Evolutionary conservation across 2,888 invertebrate species (phyloP).

Genomic region (Temnothorax unifasciatus): DNA sequence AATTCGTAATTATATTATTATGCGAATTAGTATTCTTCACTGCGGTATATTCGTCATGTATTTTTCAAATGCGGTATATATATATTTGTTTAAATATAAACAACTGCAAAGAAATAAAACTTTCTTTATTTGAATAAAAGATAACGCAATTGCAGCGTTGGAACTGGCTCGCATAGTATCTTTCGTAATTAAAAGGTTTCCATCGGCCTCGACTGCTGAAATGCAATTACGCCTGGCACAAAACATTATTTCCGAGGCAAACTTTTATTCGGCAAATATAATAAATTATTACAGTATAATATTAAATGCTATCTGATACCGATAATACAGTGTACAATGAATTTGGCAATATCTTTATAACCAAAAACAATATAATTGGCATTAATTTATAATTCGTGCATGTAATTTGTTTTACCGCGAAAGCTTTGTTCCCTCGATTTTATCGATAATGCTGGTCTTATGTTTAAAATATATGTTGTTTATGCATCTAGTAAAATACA

Average conservation of each 20-base stretch:
- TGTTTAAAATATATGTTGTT: too few species aligned
- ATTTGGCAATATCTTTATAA: neutral
- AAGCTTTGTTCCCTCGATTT: neutral
- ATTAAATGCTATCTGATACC: neutral
- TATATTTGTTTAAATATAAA: neutral
- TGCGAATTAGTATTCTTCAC: neutral
- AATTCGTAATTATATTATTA: neutral
- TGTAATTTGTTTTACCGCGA: neutral
- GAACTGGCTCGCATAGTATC: neutral
- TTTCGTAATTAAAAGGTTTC: constrained; percentile 45
- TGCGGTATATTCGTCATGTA: neutral
- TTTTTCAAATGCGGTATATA: neutral
- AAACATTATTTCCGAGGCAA: constrained; percentile 32
- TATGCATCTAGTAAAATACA: neutral
- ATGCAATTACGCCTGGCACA: constrained; percentile 22
- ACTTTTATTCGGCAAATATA: constrained; percentile 36
- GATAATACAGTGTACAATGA: neutral
- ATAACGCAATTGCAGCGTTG: constrained; percentile 17
- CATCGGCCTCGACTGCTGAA: constrained; percentile 14
- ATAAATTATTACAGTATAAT: constrained; percentile 19
- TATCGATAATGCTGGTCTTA: neutral
- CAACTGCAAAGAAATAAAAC: constrained; percentile 22
- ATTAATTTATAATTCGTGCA: neutral
- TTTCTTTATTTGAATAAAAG: constrained; percentile 31
- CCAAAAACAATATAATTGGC: neutral